Evolutionary conservation across 2,888 invertebrate genomes (phyloP).

Genomic region (Periphyllus acericola): DNA sequence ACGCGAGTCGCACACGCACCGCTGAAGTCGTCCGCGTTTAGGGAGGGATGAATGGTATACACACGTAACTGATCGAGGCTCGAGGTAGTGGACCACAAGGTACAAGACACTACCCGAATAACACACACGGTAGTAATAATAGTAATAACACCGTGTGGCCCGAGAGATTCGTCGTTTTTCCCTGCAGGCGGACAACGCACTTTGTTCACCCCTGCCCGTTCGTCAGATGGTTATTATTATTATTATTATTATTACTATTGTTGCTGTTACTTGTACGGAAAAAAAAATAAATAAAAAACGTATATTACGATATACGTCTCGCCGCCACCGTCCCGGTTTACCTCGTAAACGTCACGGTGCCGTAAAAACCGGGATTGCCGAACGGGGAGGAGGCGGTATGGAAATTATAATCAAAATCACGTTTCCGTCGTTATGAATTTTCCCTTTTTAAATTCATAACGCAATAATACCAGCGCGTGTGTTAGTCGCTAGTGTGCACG

Average conservation of each 20-base stretch:
- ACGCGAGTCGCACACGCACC: conserved; percentile 35
- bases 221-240: not conserved
- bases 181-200: not conserved
- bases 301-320: not conserved
- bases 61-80: too few relatives aligned
- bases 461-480: not conserved
- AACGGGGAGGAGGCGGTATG: not conserved
- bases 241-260: not conserved
- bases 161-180: not conserved
- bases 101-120: not conserved
- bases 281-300: not conserved
- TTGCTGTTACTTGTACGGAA: not conserved
- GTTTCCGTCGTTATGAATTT: not conserved
- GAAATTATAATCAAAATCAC: not conserved
- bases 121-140: not conserved
- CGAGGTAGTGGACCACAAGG: too few relatives aligned
- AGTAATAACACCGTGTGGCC: not conserved
- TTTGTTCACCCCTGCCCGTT: not conserved
- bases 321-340: not conserved
- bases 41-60: too few relatives aligned
- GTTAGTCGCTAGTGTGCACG: not conserved
- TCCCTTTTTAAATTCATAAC: not conserved
- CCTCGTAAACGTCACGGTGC: not conserved
- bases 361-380: not conserved
- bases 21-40: not conserved